These are phyloP conservation scores for Tiaroga cobitis DNA, from an alignment of 2,797 vertebrate genomes.

Conservation along the genomic window DNA sequence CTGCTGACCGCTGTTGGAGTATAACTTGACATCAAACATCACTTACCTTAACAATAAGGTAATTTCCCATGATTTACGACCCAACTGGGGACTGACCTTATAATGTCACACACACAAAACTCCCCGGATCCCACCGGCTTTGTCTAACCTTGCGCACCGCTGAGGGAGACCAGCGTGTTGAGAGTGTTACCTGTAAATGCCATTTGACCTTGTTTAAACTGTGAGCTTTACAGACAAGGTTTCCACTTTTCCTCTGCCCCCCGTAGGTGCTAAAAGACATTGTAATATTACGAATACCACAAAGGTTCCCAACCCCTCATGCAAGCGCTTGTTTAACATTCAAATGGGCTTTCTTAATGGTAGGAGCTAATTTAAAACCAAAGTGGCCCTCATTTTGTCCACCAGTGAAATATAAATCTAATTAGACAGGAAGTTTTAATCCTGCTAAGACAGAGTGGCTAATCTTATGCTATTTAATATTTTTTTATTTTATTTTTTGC, in stretches of 20 bases:
- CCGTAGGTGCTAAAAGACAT: conserved; percentile 9
- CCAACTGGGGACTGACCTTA: conserved; percentile 18
- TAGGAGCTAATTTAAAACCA: conserved; percentile 42
- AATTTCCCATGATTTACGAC: conserved; percentile 40
- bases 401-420: conserved; percentile 48
- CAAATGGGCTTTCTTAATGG: conserved; percentile 26
- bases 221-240: conserved; percentile 30
- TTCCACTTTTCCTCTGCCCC: conserved; percentile 20
- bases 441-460: conserved; percentile 47
- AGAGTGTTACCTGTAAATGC: conserved; percentile 39
- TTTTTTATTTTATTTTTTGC: neutral
- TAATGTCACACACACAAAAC: conserved; percentile 26
- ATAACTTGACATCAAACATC: conserved; percentile 3
- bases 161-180: neutral
- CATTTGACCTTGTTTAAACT: conserved; percentile 38
- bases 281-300: neutral
- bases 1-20: neutral
- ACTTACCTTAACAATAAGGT: conserved; percentile 1
- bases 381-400: conserved; percentile 44
- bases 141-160: conserved; percentile 18
- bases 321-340: conserved; percentile 1
- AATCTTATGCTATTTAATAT: conserved; percentile 41
- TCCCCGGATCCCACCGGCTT: conserved; percentile 23
- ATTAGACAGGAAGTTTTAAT: conserved; percentile 54
- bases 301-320: conserved; percentile 16